A percentile compares a stretch with the other conserved stretches of the same genome.
Conservation (phyloP, 2,888 invertebrate species). For the Epistrophe eligans region DNA sequence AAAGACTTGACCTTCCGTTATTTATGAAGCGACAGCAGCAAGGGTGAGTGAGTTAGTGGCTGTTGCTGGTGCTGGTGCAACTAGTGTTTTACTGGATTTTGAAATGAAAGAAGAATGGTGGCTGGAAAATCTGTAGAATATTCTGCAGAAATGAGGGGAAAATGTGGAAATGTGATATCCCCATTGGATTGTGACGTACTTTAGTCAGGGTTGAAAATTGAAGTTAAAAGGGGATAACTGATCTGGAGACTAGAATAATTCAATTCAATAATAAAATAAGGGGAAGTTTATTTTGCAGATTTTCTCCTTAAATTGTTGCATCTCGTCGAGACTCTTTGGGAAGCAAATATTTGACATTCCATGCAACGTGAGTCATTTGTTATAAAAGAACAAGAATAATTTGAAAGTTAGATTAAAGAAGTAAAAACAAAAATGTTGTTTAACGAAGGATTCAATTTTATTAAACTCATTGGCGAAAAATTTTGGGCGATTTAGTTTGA, state of each 20-base stretch:
- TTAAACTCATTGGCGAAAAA: too few relatives aligned
- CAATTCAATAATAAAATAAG: neutral
- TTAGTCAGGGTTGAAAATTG: slow-evolving; percentile 14
- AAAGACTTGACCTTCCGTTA: slow-evolving; percentile 57
- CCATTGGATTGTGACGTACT: slow-evolving; percentile 50
- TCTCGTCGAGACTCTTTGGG: neutral
- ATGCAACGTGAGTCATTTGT: slow-evolving; percentile 6
- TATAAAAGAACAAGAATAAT: neutral
- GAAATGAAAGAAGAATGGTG: neutral
- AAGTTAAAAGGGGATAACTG: neutral
- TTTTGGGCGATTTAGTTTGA: too few relatives aligned
- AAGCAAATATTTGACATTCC: neutral
- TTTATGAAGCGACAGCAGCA: neutral
- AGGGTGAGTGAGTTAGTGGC: neutral
- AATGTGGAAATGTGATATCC: neutral
- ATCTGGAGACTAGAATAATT: slow-evolving; percentile 59
- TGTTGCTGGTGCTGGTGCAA: slow-evolving; percentile 43
- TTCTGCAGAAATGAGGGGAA: slow-evolving; percentile 48
- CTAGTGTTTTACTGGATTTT: slow-evolving; percentile 47
- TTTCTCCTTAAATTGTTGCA: slow-evolving; percentile 49
- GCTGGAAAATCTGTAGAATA: slow-evolving; percentile 30
- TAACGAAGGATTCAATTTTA: too few relatives aligned
- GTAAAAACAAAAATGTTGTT: too few relatives aligned
- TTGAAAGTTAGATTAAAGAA: neutral
- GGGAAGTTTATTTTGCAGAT: slow-evolving; percentile 4